Evolutionary conservation across 2,113 vertebrate species (phyloP), one percentile per base, ranked within the genome.

Genomic region (Microtus richardsoni): DNA sequence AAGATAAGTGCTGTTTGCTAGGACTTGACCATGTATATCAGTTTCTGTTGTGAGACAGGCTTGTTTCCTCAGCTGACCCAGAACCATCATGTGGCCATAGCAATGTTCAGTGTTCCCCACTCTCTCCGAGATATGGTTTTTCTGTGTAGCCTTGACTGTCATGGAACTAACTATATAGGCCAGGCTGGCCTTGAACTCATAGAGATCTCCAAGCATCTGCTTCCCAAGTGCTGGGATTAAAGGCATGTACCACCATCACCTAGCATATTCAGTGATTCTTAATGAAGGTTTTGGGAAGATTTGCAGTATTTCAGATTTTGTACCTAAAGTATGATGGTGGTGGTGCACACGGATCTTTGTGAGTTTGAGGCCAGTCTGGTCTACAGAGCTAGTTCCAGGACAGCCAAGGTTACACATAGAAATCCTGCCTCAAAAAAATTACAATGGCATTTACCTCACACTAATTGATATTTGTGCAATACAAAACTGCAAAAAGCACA

Each of bases 1-100:
- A 97, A 91, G 94, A 98, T 99, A 97, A 98, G 78, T 91, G 36
- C 6, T 75, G 36, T n/a, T 16, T 26, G 41, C 75, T 14, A 88
- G 0, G 9, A 39, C 36, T 71, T 84, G n/a, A 0, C 47, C 26
- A 26, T 71, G 0, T n/a, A 24, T 77, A 2, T 30, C 49, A n/a
- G 49, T 39, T 5, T 54, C 26, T 70, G 70, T 77, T 70, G 24
- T 39, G 7, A 44, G 36, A 62, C 16, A 24, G 47, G 60, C 49
- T 26, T n/a, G 16, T 78, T 87, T 93, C 74, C 41, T 70, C 30
- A n/a, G 28, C 28, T 79, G 54, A 95, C 85, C 52, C 49, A 28
- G 77, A 13, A 30, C 91, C 92, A 74, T 84, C 68, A 0, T 82
- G 91, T 91, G 90, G 84, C 68, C 79, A 3, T 39, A 75, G 4